These are phyloP conservation scores for Bothrops jararaca DNA, from an alignment of 2,113 vertebrate species.

Conservation along the genomic window DNA sequence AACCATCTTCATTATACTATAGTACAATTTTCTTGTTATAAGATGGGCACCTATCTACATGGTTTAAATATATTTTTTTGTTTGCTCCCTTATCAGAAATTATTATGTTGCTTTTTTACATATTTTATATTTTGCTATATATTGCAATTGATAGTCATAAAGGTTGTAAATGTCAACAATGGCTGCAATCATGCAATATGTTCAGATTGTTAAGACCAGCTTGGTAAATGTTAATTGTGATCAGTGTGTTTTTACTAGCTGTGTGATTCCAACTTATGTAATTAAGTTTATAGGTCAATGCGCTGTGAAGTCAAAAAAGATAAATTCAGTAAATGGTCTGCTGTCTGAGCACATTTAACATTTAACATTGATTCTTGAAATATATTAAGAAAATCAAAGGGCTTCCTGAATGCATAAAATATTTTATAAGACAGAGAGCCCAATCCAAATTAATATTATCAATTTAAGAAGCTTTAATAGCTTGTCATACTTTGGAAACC, in stretches of 20 bases:
- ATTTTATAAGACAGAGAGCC: neutral
- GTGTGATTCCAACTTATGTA: neutral
- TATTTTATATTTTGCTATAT: neutral
- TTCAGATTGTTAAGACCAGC: neutral
- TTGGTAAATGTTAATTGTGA: neutral
- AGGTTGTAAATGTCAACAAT: neutral
- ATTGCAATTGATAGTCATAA: neutral
- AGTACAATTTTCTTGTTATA: neutral
- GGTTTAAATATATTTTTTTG: neutral
- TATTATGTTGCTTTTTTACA: neutral
- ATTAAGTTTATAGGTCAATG: neutral
- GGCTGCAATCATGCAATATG: neutral
- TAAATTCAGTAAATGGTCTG: neutral
- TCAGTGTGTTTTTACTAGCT: neutral
- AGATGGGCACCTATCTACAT: neutral
- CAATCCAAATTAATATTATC: neutral
- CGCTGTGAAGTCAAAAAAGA: neutral
- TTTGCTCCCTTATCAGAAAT: neutral
- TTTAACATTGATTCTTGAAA: neutral
- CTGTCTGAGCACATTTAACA: neutral
- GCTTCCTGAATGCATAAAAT: neutral
- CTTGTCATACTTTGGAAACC: neutral
- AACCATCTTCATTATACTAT: neutral
- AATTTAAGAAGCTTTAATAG: slow-evolving; percentile 2
- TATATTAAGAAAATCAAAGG: neutral